Evolutionary conservation across 2,797 vertebrate species (phyloP), one percentile per base, ranked within the genome.

Genomic region (Synaphobranchus kaupii): DNA sequence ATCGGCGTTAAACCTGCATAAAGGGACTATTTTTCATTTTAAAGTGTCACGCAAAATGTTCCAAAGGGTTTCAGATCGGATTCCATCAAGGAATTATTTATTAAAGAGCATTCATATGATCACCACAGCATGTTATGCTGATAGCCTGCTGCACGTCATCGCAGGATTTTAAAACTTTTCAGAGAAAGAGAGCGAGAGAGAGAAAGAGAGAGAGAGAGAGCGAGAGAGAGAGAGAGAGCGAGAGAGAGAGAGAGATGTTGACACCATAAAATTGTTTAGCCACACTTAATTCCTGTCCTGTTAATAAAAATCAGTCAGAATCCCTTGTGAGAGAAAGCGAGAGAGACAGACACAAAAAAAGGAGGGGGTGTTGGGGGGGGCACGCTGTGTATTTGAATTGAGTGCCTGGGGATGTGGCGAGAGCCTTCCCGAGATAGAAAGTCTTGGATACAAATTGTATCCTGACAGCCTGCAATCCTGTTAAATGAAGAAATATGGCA

Each of bases 401-500:
- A 48, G 25, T n/a, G n/a, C 52, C 66, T 10, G n/a, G 22, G 71
- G 54, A 83, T 83, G 68, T 52, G 83, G 17, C 44, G 60, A 44
- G 20, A 50, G n/a, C 58, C 25, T 44, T 89, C 71, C 88, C 84
- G 58, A 91, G 89, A 89, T 83, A 87, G 88, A 87, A 88, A 68
- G 12, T 91, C 86, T 78, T 89, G 90, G 87, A 90, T 90, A 91
- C 90, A 94, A 93, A 94, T 92, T 91, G 93, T 89, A 91, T 85
- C 54, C 91, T 93, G 92, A 94, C 94, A 94, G 91, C 90, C 90
- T 88, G 81, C 91, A 94, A 91, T 95, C 90, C 92, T 92, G 92
- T 94, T 94, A 95, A 93, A 93, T 92, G 91, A 93, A 94, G 94
- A 94, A 94, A 94, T 94, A 94, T 94, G 90, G 92, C 91, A 90